Evolutionary conservation across 2,797 vertebrate species (phyloP).

Genomic region (Triplophysa bombifrons): DNA sequence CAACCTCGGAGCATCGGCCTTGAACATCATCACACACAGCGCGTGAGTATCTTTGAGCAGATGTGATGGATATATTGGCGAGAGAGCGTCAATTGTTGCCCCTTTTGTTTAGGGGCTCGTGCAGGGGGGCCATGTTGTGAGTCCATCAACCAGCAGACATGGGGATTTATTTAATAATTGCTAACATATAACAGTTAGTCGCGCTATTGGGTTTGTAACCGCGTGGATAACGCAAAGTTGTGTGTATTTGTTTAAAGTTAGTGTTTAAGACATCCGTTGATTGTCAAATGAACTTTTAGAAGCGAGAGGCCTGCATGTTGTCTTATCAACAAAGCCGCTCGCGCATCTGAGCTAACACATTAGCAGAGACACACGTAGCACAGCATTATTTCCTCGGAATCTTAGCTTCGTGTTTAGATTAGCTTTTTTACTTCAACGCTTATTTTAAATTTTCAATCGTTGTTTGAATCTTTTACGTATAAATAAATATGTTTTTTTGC

Average conservation of each 20-base stretch:
- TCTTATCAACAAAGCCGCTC: slow-evolving; percentile 45
- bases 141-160: slow-evolving; percentile 66
- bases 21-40: slow-evolving; percentile 59
- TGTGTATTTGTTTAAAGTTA: background rate
- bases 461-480: background rate
- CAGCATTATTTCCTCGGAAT: background rate
- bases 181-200: slow-evolving; percentile 2
- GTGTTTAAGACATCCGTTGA: background rate
- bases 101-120: slow-evolving; percentile 81
- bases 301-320: slow-evolving; percentile 51
- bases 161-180: slow-evolving; percentile 51
- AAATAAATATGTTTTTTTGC: background rate
- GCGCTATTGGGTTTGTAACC: background rate
- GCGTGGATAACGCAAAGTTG: background rate
- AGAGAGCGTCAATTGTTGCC: slow-evolving; percentile 47
- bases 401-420: background rate
- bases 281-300: slow-evolving; percentile 35
- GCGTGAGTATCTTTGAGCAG: slow-evolving; percentile 69
- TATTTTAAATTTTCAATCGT: too few relatives aligned
- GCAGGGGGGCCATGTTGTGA: slow-evolving; percentile 82
- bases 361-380: background rate
- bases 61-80: slow-evolving; percentile 1
- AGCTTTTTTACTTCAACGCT: background rate
- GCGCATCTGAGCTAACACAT: slow-evolving; percentile 10
- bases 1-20: slow-evolving; percentile 60